Conservation (phyloP, 1,140 invertebrate species). For the Chrysomallon squamiferum region DNA sequence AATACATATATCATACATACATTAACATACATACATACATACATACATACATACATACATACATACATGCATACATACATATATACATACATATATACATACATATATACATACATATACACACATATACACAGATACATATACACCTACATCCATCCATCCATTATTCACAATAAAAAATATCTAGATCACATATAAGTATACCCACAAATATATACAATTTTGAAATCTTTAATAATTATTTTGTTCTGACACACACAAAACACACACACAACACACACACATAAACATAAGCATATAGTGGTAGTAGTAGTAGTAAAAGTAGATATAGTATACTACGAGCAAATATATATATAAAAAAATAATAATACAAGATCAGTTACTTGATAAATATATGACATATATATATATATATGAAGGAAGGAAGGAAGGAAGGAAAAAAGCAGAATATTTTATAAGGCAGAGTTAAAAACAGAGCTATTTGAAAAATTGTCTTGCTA, state of each 20-base stretch:
- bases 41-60: background rate
- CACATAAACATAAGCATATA: too few species aligned
- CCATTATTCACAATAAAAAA: background rate
- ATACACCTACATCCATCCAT: background rate
- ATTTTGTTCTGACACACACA: too few species aligned
- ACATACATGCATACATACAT: slow-evolving; percentile 4
- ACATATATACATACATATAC: background rate
- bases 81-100: slow-evolving; percentile 7
- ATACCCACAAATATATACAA: background rate
- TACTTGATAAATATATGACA: too few species aligned
- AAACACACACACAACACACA: too few species aligned
- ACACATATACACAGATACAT: slow-evolving; percentile 3
- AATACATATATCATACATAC: background rate
- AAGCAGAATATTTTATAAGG: background rate
- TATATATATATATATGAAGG: too few species aligned
- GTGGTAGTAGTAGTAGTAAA: too few species aligned
- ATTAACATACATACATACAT: background rate
- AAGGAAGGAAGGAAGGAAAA: background rate
- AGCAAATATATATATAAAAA: too few species aligned
- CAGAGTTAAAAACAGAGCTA: background rate
- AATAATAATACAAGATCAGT: too few species aligned
- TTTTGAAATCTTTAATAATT: too few species aligned
- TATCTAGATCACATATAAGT: background rate
- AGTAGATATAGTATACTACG: too few species aligned
- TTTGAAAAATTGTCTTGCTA: background rate